Conservation (phyloP, 64 coral and sea anemone species). For the Pocillopora verrucosa region DNA sequence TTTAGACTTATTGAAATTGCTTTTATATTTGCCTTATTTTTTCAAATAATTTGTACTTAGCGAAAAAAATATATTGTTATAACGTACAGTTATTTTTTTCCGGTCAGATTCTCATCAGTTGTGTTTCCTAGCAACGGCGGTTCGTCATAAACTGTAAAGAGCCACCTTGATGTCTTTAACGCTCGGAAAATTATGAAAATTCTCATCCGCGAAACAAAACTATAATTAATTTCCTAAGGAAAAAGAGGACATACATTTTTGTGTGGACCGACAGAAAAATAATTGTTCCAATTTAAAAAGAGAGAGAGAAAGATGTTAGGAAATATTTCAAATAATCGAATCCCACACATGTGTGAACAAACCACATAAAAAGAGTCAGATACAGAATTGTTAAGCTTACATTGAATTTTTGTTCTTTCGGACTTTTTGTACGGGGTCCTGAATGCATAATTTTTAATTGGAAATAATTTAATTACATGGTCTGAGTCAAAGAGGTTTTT, state of each 20-base stretch:
- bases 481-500: slow-evolving; percentile 42
- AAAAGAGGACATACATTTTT: slow-evolving; percentile 7
- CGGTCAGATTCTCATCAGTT: not conserved
- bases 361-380: slow-evolving; percentile 19
- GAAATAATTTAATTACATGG: slow-evolving; percentile 18
- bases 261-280: not conserved
- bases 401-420: slow-evolving; percentile 9
- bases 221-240: slow-evolving; percentile 1
- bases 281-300: slow-evolving; percentile 8
- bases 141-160: not conserved
- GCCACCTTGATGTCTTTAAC: not conserved
- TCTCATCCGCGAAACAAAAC: slow-evolving; percentile 4
- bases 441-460: slow-evolving; percentile 23
- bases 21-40: not conserved
- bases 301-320: not conserved
- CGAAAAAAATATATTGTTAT: slow-evolving; percentile 6
- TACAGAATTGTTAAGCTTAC: slow-evolving; percentile 19
- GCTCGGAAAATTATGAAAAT: not conserved
- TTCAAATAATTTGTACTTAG: not conserved
- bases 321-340: slow-evolving; percentile 32
- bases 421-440: not conserved
- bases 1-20: not conserved
- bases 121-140: not conserved
- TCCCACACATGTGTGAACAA: slow-evolving; percentile 1
- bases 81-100: not conserved